Base-by-base conservation (phyloP, 2,888 invertebrate genomes). In the Agrochola macilenta region DNA sequence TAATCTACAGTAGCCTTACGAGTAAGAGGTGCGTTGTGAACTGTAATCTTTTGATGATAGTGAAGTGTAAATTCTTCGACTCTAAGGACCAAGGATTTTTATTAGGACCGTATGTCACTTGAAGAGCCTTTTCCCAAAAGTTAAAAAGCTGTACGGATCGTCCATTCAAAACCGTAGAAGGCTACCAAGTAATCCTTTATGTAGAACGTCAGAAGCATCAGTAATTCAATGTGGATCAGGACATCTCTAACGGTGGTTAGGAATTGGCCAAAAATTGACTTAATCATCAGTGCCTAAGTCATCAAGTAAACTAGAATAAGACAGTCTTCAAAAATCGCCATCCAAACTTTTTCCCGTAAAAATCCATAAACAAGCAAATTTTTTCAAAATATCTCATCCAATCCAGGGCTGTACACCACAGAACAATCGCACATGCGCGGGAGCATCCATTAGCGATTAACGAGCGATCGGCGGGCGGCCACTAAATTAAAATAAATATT, bases 401-500 rank as follows among this genome's bases (percentile, higher is more conserved):
- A 69, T 60, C 65, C 66, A 57, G 52, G 54, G 26, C 66, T 23
- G 63, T 63, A 64, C 63, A 71, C 66, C 52, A 69, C 74, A 85
- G 81, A 84, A 84, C 87, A 84, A 84, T 84, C 81, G 84, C 76
- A 87, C 87, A 87, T 87, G 84, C 84, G 81, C 92, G 92, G 95
- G 93, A 93, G 95, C 95, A 92, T 93, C 95, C 96, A 96, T 96
- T 96, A 96, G 93, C 95, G 94, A 96, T 96, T 95, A 96, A 96
- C 95, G 95, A 95, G 93, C 93, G 91, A 94, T 95, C 95, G 94
- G 90, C 92, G 92, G 86, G 91, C 93, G 94, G 91, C 92, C 95
- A 94, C 95, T 96, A 96, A 96, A 96, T 96, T 96, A 96, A 96
- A 96, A 96, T 96, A 96, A 96, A 96, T 96, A 96, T 96, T 96